These are phyloP conservation scores for Pipa parva DNA, from an alignment of 2,113 vertebrate species.

Conservation along the genomic window DNA sequence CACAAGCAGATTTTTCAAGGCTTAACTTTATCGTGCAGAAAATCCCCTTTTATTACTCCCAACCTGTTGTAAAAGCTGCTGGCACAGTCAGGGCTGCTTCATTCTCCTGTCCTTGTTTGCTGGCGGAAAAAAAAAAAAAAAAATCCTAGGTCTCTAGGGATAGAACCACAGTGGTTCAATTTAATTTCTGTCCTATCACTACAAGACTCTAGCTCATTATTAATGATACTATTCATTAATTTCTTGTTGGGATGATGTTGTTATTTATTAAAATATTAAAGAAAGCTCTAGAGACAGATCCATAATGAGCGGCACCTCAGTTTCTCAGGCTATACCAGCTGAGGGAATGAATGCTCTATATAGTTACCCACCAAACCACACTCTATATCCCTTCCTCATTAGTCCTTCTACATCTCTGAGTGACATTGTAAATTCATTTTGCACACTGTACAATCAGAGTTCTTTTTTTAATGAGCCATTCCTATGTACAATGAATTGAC, in stretches of 20 bases:
- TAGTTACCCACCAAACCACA: conserved; percentile 68
- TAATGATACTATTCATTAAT: conserved; percentile 99
- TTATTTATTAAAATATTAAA: conserved; percentile 99
- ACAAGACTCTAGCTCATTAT: conserved; percentile 98
- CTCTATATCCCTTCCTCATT: conserved; percentile 81
- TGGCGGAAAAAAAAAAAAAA: conserved; percentile 78
- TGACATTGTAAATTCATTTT: conserved; percentile 98
- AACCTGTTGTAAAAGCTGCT: conserved; percentile 99
- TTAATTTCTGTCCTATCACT: conserved; percentile 99
- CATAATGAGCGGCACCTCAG: conserved; percentile 91
- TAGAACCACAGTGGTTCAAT: conserved; percentile 93
- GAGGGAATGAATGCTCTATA: conserved; percentile 67
- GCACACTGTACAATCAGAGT: conserved; percentile 71
- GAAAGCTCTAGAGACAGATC: conserved; percentile 91
- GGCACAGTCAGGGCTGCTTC: conserved; percentile 91
- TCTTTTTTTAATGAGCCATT: conserved; percentile 89
- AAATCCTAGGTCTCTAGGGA: conserved; percentile 95
- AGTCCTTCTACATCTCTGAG: conserved; percentile 90
- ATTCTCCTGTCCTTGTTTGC: conserved; percentile 97
- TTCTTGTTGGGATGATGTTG: conserved; percentile 99
- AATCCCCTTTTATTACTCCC: conserved; percentile 99
- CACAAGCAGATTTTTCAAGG: conserved; percentile 99
- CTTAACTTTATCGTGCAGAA: conserved; percentile 99
- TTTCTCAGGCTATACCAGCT: conserved; percentile 55
- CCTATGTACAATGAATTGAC: conserved; percentile 96